Base-by-base conservation (phyloP, 2,113 vertebrate genomes). In the Heloderma charlesbogerti region DNA sequence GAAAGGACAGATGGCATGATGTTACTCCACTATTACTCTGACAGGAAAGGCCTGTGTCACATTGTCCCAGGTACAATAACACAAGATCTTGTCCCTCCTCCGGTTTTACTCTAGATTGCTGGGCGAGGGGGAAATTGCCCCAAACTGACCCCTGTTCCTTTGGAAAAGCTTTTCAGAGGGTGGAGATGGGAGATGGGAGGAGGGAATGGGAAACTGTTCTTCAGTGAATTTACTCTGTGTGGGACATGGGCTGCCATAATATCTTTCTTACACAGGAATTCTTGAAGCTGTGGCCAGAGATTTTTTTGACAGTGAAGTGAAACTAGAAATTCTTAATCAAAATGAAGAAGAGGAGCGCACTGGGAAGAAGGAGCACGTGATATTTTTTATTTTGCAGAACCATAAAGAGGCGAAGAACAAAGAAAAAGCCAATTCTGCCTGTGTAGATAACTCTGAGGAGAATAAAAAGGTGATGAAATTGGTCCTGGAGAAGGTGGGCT, bases 11-110 rank as follows among this genome's bases (percentile, higher is more conserved):
- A 97, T 0, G 96, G 94, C 82, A 72, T 84, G 89, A 97, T 97
- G 91, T 84, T 98, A 9, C 97, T 98, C 78, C 98, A 97, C 88
- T 97, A 97, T 91, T 98, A 96, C 90, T 99, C 98, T 1, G 97
- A 98, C 84, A 96, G 97, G 69, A 97, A 93, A 80, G 96, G 96
- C 20, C 95, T 98, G 40, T 97, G 95, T 90, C 97, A 96, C 67
- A 97, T 98, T 31, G 97, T 98, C 1, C 97, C 97, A 95, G 97
- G 97, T 98, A 95, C 45, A 66, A 77, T 29, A 48, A 45, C 84
- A 25, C 6, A 8, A 63, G 87, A 20, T 51, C 37, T 83, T 45
- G 3, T 10, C 74, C 54, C 34, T 40, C 29, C 2, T 45, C 29
- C 34, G 29, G 40, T 67, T 81, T 81, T 54, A 67, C 13, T 60